Conservation (phyloP, 2,888 invertebrate genomes). For the Acanthoscelides obtectus region DNA sequence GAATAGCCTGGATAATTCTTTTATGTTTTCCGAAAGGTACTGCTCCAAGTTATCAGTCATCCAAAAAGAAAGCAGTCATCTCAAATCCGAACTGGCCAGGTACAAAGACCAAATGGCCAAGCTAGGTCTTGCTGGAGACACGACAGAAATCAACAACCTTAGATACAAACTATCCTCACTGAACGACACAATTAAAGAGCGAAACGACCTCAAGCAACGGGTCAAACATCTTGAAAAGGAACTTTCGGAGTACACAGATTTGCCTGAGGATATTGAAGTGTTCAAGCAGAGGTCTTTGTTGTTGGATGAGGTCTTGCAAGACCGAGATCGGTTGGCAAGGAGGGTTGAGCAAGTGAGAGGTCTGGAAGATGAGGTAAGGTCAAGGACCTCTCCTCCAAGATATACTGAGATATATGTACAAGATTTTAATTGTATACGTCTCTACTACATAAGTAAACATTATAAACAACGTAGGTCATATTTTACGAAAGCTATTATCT, state of each 20-base stretch:
- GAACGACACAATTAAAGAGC: slow-evolving; percentile 30
- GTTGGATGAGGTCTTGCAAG: slow-evolving; percentile 34
- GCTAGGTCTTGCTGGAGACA: slow-evolving; percentile 12
- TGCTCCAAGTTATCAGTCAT: slow-evolving; percentile 38
- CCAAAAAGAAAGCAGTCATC: slow-evolving; percentile 36
- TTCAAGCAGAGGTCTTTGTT: slow-evolving; percentile 34
- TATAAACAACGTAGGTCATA: too few species aligned
- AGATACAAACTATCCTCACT: slow-evolving; percentile 21
- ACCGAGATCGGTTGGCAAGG: slow-evolving; percentile 30
- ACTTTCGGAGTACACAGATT: slow-evolving; percentile 30
- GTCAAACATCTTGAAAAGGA: slow-evolving; percentile 34
- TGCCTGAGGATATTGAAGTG: slow-evolving; percentile 35
- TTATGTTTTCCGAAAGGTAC: slow-evolving; percentile 27
- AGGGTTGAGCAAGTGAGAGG: slow-evolving; percentile 31
- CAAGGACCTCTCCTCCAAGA: not conserved
- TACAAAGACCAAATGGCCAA: slow-evolving; percentile 19
- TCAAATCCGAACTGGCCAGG: slow-evolving; percentile 26
- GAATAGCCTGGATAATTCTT: too few species aligned
- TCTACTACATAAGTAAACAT: too few species aligned
- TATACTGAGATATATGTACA: too few species aligned
- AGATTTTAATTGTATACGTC: too few species aligned
- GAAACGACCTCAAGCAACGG: slow-evolving; percentile 31
- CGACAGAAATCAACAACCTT: slow-evolving; percentile 16
- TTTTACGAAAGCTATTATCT: not conserved
- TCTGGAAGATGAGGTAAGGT: slow-evolving; percentile 28